Percentiles rank a stretch among this genome's conserved stretches.
These are phyloP conservation scores for Conger conger DNA, from an alignment of 2,113 vertebrate genomes.

Conservation along the genomic window DNA sequence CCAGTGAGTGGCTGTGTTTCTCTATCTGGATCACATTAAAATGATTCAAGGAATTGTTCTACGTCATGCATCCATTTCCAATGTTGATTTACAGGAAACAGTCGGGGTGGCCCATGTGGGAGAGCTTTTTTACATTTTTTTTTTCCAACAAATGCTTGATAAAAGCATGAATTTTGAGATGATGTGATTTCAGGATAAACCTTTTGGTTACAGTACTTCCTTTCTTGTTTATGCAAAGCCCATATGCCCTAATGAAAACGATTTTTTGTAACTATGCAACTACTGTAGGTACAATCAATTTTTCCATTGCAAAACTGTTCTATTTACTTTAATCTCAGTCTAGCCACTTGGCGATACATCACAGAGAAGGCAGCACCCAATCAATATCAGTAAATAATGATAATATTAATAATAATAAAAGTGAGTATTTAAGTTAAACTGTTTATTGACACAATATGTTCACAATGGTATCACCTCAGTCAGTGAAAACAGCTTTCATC, in stretches of 20 bases:
- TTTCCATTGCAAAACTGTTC: slow-evolving; percentile 41
- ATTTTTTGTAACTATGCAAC: slow-evolving; percentile 17
- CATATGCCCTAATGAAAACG: slow-evolving; percentile 12
- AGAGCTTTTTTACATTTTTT: slow-evolving; percentile 22
- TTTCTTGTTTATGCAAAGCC: slow-evolving; percentile 27
- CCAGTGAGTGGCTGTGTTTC: neutral
- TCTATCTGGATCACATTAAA: slow-evolving; percentile 30
- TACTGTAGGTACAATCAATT: neutral
- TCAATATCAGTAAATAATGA: neutral
- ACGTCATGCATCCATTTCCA: slow-evolving; percentile 12
- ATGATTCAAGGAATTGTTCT: slow-evolving; percentile 32
- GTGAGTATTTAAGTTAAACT: neutral
- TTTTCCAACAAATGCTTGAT: slow-evolving; percentile 22
- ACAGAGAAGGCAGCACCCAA: slow-evolving; percentile 62
- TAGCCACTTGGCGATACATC: slow-evolving; percentile 70
- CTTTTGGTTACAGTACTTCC: slow-evolving; percentile 24
- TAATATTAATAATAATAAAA: neutral
- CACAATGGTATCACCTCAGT: neutral
- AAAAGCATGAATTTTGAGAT: slow-evolving; percentile 26
- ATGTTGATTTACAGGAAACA: slow-evolving; percentile 34
- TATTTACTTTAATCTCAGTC: slow-evolving; percentile 71
- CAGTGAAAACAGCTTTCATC: neutral
- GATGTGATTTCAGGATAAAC: slow-evolving; percentile 28
- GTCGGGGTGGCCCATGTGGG: slow-evolving; percentile 39
- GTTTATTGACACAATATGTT: neutral